A percentile compares a stretch with the other conserved stretches of the same genome.
Conservation (phyloP, 2,113 vertebrate genomes). For the Apteryx owenii region DNA sequence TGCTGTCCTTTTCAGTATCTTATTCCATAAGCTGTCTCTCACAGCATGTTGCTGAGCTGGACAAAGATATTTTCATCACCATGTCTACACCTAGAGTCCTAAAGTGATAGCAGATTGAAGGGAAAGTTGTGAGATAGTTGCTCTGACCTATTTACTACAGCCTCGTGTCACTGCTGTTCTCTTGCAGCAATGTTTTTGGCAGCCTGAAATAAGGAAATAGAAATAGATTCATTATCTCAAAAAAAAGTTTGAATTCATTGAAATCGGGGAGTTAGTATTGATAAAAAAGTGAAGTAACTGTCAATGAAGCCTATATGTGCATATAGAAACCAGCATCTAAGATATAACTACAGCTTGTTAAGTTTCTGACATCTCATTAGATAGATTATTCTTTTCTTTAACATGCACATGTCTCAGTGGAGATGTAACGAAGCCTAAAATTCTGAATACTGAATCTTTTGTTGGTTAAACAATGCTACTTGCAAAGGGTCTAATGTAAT, state of each 20-base stretch:
- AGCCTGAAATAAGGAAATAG: background rate
- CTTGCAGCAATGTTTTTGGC: background rate
- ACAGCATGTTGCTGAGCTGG: slow-evolving; percentile 43
- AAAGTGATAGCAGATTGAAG: slow-evolving; percentile 15
- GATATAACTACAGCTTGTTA: background rate
- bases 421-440: background rate
- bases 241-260: background rate
- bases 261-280: background rate
- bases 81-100: slow-evolving; percentile 6
- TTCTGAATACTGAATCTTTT: background rate
- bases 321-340: background rate
- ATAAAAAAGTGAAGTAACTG: background rate
- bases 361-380: background rate
- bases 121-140: slow-evolving; percentile 42
- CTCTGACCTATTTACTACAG: slow-evolving; percentile 43
- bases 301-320: background rate
- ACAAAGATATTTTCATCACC: slow-evolving; percentile 48
- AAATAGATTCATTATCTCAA: background rate
- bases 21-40: background rate
- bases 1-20: slow-evolving; percentile 26
- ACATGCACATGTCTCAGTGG: background rate
- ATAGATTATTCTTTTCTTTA: background rate
- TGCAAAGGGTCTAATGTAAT: background rate
- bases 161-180: background rate
- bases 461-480: background rate